Base-by-base conservation (phyloP, 2,888 invertebrate genomes). In the Lithophane leautieri region DNA sequence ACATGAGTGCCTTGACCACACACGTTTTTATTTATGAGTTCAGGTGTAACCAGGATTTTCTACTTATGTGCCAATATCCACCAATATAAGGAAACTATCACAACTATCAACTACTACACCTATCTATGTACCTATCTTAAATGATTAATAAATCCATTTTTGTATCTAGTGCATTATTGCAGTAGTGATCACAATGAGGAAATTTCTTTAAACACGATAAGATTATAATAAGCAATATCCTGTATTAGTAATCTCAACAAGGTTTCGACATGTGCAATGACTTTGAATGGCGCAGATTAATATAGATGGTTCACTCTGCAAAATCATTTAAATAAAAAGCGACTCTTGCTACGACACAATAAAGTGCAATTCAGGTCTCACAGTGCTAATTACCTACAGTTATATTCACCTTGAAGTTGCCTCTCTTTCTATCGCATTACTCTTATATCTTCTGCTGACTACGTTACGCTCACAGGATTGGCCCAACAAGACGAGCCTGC, bases 131-230 rank as follows among this genome's bases (percentile, higher is more conserved):
- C 47, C 16, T 47, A 56, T 47, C 9, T n/a, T 65, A 34, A 44
- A 28, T 25, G 3, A 47, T n/a, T 42, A 54, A 47, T 22, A 52
- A 44, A 44, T 52, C 1, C 3, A 22, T 22, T 47, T 8, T 40
- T n/a, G 1, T 62, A 28, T 22, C 19, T 54, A 78, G 54, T 78
- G 80, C 54, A 73, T 73, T 73, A 60, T 40, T 79, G 65, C 78
- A 79, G 8, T 72, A 28, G 14, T n/a, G 25, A 40, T 52, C 9
- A 22, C 25, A 44, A 16, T 61, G n/a, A 22, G 11, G 44, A 34
- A 22, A 34, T 62, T 19, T 69, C 4, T 44, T 19, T 1, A 44
- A 44, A 52, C 11, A 44, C 14, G 52, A 79, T 72, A 54, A 65
- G 52, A 73, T n/a, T n/a, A n/a, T n/a, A n/a, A n/a, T 60, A 65